These are phyloP conservation scores for Poeciliopsis infans DNA, from an alignment of 2,797 vertebrate species.

Conservation along the genomic window DNA sequence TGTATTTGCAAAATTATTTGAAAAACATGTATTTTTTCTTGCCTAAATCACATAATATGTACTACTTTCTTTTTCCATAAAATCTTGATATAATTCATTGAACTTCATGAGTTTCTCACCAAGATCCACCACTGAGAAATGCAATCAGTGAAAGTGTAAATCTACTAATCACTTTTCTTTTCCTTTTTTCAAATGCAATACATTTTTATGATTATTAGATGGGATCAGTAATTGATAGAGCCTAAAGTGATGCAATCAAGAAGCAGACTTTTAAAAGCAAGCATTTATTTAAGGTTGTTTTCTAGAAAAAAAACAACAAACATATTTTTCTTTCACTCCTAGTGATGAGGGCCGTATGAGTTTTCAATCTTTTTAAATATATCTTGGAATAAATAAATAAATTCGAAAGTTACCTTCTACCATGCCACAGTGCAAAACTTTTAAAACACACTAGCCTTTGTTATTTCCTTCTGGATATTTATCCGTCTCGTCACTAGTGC, in stretches of 20 bases:
- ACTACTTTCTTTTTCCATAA: neutral
- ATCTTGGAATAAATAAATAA: constrained; percentile 6
- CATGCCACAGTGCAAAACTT: constrained; percentile 3
- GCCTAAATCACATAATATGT: neutral
- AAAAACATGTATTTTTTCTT: neutral
- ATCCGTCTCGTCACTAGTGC: constrained; percentile 33
- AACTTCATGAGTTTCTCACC: neutral
- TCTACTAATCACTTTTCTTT: neutral
- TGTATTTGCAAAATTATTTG: neutral
- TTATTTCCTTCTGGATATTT: constrained; percentile 33
- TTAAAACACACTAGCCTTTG: neutral
- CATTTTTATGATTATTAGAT: neutral
- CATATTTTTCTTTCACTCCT: neutral
- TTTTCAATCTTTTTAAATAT: neutral
- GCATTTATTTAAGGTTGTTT: neutral
- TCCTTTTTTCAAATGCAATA: neutral
- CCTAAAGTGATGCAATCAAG: neutral
- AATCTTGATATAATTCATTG: neutral
- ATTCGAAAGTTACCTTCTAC: neutral
- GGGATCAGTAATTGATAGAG: neutral
- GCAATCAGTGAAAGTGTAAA: neutral
- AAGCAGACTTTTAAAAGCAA: neutral
- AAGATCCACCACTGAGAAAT: neutral
- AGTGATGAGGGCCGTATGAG: neutral
- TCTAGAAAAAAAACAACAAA: neutral